phyloP scores from a whole-genome alignment of 2,113 vertebrate species.

The Cricetomys ansorgei region DNA sequence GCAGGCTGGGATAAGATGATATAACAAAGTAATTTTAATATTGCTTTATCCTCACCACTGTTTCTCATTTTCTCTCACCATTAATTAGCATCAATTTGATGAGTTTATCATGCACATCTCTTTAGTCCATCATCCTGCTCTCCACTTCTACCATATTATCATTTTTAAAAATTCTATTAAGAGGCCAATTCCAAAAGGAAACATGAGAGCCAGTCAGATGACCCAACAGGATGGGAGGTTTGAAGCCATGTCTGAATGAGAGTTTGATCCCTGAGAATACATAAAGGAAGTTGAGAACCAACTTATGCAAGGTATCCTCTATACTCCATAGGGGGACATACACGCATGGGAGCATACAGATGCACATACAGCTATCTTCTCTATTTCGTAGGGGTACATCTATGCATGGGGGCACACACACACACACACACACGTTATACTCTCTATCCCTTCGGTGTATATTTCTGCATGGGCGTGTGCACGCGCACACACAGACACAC shows the following conservation, averaged over 20 bases:
- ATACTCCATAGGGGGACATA: too few relatives aligned
- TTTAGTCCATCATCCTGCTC: fast-evolving
- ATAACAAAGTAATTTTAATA: background rate
- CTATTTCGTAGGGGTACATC: too few relatives aligned
- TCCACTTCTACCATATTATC: background rate
- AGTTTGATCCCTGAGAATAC: background rate
- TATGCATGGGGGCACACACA: too few relatives aligned
- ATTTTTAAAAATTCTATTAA: background rate
- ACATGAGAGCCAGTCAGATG: background rate
- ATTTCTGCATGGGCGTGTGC: background rate
- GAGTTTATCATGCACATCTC: background rate
- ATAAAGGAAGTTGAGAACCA: too few relatives aligned
- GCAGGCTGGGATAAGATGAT: background rate
- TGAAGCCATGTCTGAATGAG: background rate
- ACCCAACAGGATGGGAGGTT: background rate
- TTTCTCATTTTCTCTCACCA: background rate
- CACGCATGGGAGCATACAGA: background rate
- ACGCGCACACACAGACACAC: too few relatives aligned
- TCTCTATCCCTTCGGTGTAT: background rate
- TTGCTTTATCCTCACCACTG: background rate
- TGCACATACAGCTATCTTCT: too few relatives aligned
- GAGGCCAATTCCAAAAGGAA: background rate
- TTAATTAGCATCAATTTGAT: background rate
- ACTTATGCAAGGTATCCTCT: background rate
- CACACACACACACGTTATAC: too few relatives aligned